Base-by-base conservation (phyloP, 2,888 invertebrate genomes). In the Magallana nippona region DNA sequence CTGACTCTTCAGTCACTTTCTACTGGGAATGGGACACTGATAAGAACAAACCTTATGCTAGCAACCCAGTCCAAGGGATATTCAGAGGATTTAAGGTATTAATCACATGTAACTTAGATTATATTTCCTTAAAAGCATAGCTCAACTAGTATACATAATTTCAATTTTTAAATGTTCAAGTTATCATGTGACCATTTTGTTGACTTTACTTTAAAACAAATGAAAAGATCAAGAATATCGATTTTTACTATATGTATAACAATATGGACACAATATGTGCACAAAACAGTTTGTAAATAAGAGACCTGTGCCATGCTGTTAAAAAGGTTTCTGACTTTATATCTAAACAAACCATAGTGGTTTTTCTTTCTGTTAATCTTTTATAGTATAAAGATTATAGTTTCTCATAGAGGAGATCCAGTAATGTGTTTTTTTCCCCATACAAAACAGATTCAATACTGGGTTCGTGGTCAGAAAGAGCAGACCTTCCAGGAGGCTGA, bases 391-490 rank as follows among this genome's bases (percentile, higher is more conserved):
- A 2, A 44, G 44, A 44, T 44, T 8, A 44, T 8, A 44, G 44
- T 44, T 44, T 44, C 44, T 44, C 44, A 8, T 5, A 8, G 44
- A 44, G 8, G 44, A 44, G 44, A 5, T 44, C 5, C 44, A 44
- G 44, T 8, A 44, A 44, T 44, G 44, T 60, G 17, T n/a, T 22
- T 17, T 58, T 80, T 22, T 78, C n/a, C 55, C 10, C n/a, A 15
- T 62, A 78, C 13, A 32, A 32, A 82, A 19, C 89, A 95, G 96
- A 97, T 99, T 84, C 98, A 98, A 94, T 98, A 98, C 2, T 99
- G 99, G 98, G 97, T 97, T 0, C 97, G 97, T 82, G 95, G 95
- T 82, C 96, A 96, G 86, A 89, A 89, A 60, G 57, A 83, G 17
- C 81, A 83, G n/a, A 92, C 92, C 17, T 89, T 92, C 81, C 80